phyloP scores from a whole-genome alignment of 2,797 vertebrate genomes.

The Brotula barbata region DNA sequence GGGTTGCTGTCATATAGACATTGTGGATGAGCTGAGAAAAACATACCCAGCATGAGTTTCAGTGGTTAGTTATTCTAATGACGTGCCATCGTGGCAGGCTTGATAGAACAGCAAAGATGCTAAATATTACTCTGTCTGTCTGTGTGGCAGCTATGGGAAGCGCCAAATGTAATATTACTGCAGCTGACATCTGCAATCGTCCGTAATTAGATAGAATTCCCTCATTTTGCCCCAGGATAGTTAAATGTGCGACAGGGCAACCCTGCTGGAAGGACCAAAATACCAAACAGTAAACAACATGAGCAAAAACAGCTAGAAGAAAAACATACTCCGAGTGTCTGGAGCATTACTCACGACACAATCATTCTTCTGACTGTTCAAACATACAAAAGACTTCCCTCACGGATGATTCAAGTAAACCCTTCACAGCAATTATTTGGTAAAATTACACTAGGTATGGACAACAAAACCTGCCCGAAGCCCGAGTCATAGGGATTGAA shows the following conservation, averaged over 20 bases:
- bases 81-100: conserved; percentile 21
- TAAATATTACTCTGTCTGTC: conserved; percentile 40
- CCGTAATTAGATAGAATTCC: conserved; percentile 42
- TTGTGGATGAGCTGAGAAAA: conserved; percentile 34
- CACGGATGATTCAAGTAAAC: no score
- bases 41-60: conserved; percentile 23
- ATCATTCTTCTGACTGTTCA: no score
- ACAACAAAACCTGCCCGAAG: no score
- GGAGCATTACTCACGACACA: no score
- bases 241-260: conserved; percentile 6
- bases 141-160: conserved; percentile 38
- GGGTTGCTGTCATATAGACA: conserved; percentile 24
- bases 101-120: conserved; percentile 41
- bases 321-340: neutral
- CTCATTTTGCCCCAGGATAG: conserved; percentile 8
- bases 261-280: conserved; percentile 21
- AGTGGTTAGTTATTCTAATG: conserved; percentile 20
- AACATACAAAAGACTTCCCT: no score
- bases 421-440: no score
- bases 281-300: conserved; percentile 38
- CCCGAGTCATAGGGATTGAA: no score
- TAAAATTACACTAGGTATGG: no score
- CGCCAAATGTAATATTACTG: conserved; percentile 34
- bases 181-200: conserved; percentile 18
- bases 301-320: neutral